Evolutionary conservation across 2,888 invertebrate genomes (phyloP).

Genomic region (Glyphotaelius pellucidus): DNA sequence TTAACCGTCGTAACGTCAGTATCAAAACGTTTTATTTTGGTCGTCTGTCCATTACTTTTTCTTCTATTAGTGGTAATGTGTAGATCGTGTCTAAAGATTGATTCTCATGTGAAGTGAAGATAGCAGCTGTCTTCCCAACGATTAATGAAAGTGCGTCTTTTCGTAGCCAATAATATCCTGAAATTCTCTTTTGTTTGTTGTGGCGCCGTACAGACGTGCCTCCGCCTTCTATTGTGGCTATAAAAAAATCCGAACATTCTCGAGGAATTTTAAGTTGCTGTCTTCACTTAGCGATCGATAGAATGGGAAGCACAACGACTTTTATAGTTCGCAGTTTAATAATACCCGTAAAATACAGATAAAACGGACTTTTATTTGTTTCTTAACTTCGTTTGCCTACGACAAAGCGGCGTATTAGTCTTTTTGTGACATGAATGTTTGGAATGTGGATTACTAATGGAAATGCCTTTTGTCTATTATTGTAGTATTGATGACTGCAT

Average conservation of each 20-base stretch:
- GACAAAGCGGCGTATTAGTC: not conserved
- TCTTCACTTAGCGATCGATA: constrained; percentile 31
- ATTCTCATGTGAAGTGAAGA: not conserved
- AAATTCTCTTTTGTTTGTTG: constrained; percentile 12
- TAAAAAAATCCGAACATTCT: not conserved
- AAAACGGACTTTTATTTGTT: not conserved
- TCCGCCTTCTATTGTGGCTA: not conserved
- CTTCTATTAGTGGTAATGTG: not conserved
- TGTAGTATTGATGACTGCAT: not conserved
- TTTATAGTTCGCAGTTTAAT: not conserved
- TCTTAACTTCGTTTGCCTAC: not conserved
- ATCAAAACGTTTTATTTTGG: not conserved
- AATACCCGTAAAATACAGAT: constrained; percentile 20
- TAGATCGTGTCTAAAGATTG: constrained; percentile 3
- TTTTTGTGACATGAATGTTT: not conserved
- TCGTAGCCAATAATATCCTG: constrained; percentile 10
- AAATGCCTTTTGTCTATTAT: not conserved
- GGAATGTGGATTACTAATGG: not conserved
- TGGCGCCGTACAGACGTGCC: constrained; percentile 12
- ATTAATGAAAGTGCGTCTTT: constrained; percentile 32
- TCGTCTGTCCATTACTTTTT: not conserved
- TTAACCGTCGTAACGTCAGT: not conserved
- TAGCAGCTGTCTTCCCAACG: constrained; percentile 22
- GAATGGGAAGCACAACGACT: not conserved
- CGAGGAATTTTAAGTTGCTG: constrained; percentile 36